A percentile compares a stretch with the other conserved stretches of the same genome.
These are phyloP conservation scores for Synaphobranchus kaupii DNA, from an alignment of 2,797 vertebrate genomes.

Conservation along the genomic window DNA sequence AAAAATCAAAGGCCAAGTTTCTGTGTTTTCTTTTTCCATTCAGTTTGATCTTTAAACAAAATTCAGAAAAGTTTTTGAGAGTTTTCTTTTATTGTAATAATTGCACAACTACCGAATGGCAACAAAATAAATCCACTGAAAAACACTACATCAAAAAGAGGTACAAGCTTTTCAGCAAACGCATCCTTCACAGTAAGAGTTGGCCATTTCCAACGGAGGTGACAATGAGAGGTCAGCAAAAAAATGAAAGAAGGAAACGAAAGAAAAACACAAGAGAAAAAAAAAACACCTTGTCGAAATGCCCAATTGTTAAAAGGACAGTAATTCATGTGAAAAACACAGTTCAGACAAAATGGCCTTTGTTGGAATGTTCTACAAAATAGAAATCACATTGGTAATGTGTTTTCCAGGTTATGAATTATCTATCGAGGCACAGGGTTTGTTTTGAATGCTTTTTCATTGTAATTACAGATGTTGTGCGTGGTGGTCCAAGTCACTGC, in stretches of 20 bases:
- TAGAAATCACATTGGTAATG: conserved; percentile 14
- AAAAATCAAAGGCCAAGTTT: conserved; percentile 1
- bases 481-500: background rate
- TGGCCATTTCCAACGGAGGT: background rate
- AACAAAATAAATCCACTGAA: background rate
- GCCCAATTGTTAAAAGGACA: conserved; percentile 27
- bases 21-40: background rate
- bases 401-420: background rate
- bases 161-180: background rate
- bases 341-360: conserved; percentile 3
- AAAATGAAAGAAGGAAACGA: background rate
- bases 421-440: background rate
- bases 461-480: background rate
- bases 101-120: background rate
- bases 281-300: conserved; percentile 1
- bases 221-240: background rate
- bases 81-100: background rate
- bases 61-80: background rate
- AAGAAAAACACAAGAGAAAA: background rate
- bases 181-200: background rate
- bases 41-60: background rate
- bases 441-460: background rate
- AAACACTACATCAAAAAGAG: background rate
- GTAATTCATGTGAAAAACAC: background rate
- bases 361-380: background rate